Conservation (phyloP, 2,113 vertebrate genomes). For the Scortum barcoo region DNA sequence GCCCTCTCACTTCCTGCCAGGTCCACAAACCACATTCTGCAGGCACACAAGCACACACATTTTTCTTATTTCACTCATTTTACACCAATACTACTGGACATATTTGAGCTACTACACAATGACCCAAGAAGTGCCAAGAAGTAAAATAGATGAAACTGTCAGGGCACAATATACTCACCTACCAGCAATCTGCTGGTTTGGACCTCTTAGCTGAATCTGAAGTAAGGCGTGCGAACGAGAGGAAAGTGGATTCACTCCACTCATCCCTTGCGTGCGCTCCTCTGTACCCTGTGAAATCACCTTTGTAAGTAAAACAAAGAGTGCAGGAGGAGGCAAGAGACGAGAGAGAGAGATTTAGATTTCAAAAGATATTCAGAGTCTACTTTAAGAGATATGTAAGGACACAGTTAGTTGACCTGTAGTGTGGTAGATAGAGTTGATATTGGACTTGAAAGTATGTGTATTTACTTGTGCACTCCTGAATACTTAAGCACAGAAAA, state of each 20-base stretch:
- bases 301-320: conserved; percentile 73
- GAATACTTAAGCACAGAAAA: neutral
- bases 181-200: conserved; percentile 85
- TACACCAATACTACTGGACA: neutral
- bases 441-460: too few species aligned
- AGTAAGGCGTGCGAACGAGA: conserved; percentile 94
- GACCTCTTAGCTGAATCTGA: conserved; percentile 91
- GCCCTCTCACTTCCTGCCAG: conserved; percentile 95
- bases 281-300: conserved; percentile 89
- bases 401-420: neutral
- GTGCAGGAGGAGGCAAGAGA: neutral
- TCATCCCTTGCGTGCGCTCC: conserved; percentile 89
- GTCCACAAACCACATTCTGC: conserved; percentile 94
- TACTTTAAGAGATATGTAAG: neutral
- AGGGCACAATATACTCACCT: conserved; percentile 86
- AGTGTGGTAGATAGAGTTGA: neutral
- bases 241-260: conserved; percentile 91
- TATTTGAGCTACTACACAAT: neutral
- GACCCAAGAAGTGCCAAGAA: neutral
- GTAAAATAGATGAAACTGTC: neutral
- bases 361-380: neutral
- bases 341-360: neutral
- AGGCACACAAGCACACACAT: conserved; percentile 19
- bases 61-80: neutral
- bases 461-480: neutral